phyloP scores from a whole-genome alignment of 2,888 invertebrate genomes.

The Acanthosepion esculentum region DNA sequence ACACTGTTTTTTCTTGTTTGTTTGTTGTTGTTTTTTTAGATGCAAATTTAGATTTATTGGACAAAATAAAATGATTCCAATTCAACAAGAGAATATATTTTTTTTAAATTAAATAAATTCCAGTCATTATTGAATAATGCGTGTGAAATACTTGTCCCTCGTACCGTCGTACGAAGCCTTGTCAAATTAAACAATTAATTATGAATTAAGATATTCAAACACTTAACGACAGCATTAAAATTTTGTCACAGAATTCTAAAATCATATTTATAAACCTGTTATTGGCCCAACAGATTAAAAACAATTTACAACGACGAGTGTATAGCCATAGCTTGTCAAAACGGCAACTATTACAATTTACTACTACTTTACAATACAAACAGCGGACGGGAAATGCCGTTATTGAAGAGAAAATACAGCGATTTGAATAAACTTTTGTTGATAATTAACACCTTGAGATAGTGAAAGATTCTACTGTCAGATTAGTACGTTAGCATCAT shows the following conservation, averaged over 20 bases:
- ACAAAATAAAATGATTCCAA: not conserved
- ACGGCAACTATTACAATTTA: not conserved
- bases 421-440: not conserved
- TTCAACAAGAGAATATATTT: no score
- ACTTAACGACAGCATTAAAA: not conserved
- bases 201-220: not conserved
- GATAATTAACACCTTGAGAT: not conserved
- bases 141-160: not conserved
- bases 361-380: constrained; percentile 10
- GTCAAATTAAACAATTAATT: not conserved
- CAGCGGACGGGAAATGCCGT: not conserved
- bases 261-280: not conserved
- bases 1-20: not conserved
- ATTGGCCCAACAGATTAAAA: not conserved
- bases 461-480: not conserved
- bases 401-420: not conserved
- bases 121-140: not conserved
- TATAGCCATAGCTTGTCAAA: not conserved
- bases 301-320: not conserved
- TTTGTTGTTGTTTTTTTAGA: not conserved
- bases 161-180: not conserved
- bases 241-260: not conserved
- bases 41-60: not conserved
- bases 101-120: not conserved
- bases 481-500: not conserved